Conservation (phyloP, 2,888 invertebrate genomes). For the Drosophila nr. perissopoda region DNA sequence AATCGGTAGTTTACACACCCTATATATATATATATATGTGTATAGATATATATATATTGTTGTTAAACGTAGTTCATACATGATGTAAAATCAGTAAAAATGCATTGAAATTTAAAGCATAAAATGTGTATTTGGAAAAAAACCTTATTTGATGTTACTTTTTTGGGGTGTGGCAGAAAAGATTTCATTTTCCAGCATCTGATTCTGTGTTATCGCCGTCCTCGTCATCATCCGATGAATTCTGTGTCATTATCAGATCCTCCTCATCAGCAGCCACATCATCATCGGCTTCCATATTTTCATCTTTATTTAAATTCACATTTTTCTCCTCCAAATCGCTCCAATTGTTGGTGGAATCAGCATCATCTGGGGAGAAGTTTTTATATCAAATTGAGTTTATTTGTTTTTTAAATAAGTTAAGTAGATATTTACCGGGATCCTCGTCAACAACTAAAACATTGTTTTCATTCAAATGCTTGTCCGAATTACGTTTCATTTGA, state of each 20-base stretch:
- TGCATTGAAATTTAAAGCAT: conserved; percentile 57
- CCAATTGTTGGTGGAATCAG: conserved; percentile 54
- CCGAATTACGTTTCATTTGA: conserved; percentile 83
- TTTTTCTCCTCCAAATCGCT: conserved; percentile 62
- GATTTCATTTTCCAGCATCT: conserved; percentile 31
- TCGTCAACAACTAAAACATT: conserved; percentile 82
- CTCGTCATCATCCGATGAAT: conserved; percentile 44
- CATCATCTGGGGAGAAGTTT: conserved; percentile 19
- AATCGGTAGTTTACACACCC: conserved; percentile 43
- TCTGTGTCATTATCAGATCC: conserved; percentile 46
- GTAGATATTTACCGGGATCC: conserved; percentile 67
- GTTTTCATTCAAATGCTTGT: conserved; percentile 77
- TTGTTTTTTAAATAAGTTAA: not conserved
- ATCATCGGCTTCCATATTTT: conserved; percentile 63
- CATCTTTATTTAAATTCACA: conserved; percentile 26
- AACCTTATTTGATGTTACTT: conserved; percentile 32
- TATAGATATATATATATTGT: conserved; percentile 50
- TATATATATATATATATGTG: conserved; percentile 44
- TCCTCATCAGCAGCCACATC: conserved; percentile 69
- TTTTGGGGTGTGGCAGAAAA: conserved; percentile 1
- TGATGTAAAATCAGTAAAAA: conserved; percentile 41
- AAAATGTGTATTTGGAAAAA: conserved; percentile 63
- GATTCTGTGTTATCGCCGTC: conserved; percentile 61
- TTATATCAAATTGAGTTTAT: not conserved
- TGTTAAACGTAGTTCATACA: conserved; percentile 67